Conservation (phyloP, 2,888 invertebrate species). For the Schrankia costaestrigalis region DNA sequence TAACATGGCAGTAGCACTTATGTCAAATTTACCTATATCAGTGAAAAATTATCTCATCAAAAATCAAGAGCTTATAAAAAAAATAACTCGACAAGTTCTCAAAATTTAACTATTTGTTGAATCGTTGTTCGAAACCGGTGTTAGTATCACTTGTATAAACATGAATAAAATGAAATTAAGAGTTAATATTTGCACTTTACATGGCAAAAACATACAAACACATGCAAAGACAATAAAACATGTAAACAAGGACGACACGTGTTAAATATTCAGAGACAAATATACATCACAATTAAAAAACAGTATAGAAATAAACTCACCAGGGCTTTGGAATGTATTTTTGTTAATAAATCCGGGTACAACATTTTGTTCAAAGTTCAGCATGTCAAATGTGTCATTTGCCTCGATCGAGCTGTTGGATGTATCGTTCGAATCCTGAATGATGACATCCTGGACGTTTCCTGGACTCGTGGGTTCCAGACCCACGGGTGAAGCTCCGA, state of each 20-base stretch:
- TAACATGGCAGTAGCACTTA: too few species aligned
- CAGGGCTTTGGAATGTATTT: conserved; percentile 67
- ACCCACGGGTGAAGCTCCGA: conserved; percentile 32
- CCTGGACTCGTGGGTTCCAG: conserved; percentile 55
- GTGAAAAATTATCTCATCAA: too few species aligned
- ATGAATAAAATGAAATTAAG: too few species aligned
- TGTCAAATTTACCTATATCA: too few species aligned
- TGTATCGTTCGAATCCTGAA: conserved; percentile 53
- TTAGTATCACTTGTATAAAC: too few species aligned
- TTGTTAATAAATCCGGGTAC: conserved; percentile 71
- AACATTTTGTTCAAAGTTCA: conserved; percentile 69
- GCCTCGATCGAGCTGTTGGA: conserved; percentile 50
- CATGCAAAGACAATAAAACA: too few species aligned
- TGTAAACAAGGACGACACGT: neutral
- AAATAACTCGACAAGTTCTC: too few species aligned
- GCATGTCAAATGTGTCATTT: conserved; percentile 60
- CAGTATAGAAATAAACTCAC: conserved; percentile 22
- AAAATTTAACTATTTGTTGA: too few species aligned
- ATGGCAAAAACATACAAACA: too few species aligned
- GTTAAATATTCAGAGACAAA: neutral
- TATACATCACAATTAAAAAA: neutral
- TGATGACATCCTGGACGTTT: conserved; percentile 55
- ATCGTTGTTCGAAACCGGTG: too few species aligned
- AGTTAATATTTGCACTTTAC: too few species aligned
- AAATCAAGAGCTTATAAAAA: too few species aligned